These are phyloP conservation scores for Argya squamiceps DNA, from an alignment of 2,797 vertebrate genomes.

Conservation along the genomic window DNA sequence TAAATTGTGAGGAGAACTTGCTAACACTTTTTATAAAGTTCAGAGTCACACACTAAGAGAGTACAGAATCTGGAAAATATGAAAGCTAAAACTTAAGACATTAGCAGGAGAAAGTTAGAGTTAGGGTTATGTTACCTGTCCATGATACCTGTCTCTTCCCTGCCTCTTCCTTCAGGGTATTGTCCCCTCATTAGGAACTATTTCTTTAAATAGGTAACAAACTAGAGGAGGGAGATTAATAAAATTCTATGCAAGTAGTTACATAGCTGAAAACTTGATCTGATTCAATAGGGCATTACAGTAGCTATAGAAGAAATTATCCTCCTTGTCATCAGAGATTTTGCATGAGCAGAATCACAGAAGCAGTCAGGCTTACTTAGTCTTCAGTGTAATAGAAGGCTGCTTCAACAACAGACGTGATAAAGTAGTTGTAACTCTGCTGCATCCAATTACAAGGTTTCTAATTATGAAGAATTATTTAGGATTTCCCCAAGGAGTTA, in stretches of 20 bases:
- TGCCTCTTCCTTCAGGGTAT: neutral
- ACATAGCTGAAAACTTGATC: neutral
- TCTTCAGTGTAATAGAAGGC: neutral
- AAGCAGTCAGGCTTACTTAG: neutral
- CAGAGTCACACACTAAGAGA: neutral
- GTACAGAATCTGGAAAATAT: neutral
- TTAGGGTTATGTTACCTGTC: too few species aligned
- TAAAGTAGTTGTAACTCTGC: neutral
- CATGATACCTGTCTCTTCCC: neutral
- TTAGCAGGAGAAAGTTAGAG: neutral
- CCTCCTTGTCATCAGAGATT: neutral
- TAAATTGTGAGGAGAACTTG: neutral
- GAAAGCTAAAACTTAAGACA: neutral
- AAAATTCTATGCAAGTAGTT: neutral
- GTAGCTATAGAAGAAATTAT: neutral
- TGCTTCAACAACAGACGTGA: neutral
- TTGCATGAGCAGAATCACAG: neutral
- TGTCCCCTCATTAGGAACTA: neutral
- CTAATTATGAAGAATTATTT: constrained; percentile 15
- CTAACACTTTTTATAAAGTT: neutral
- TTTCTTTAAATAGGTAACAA: neutral
- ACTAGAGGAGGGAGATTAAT: neutral
- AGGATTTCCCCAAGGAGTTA: neutral
- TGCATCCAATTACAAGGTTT: neutral
- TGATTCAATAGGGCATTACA: neutral